Evolutionary conservation across 2,888 invertebrate species (phyloP).

Genomic region (Pandemis corylana): DNA sequence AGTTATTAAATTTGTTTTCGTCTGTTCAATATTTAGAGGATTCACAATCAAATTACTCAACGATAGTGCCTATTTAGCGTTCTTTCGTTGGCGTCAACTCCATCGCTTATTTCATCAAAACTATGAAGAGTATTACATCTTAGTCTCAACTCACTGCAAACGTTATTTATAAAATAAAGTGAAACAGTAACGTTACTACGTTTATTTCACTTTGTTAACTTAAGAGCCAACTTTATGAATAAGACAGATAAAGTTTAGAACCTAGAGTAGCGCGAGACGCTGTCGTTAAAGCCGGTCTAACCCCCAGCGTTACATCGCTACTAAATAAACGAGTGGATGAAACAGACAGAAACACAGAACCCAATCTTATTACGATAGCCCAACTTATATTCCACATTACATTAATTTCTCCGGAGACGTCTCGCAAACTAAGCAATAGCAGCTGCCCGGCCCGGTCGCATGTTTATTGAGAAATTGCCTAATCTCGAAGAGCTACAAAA

Average conservation of each 20-base stretch:
- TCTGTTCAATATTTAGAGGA: too few species aligned
- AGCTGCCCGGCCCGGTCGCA: constrained; percentile 75
- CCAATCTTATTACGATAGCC: constrained; percentile 72
- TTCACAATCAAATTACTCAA: too few species aligned
- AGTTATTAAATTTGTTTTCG: too few species aligned
- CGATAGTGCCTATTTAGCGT: neutral
- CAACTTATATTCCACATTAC: constrained; percentile 78
- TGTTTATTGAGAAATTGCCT: constrained; percentile 83
- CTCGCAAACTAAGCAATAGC: constrained; percentile 77
- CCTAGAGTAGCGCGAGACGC: constrained; percentile 42
- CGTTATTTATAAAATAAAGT: constrained; percentile 26
- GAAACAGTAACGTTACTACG: constrained; percentile 23
- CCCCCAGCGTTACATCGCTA: constrained; percentile 53
- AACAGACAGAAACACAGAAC: constrained; percentile 73
- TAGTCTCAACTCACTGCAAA: neutral
- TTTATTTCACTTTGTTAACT: constrained; percentile 36
- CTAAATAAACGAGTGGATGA: constrained; percentile 67
- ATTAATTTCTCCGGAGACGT: constrained; percentile 83
- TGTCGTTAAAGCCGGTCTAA: constrained; percentile 41
- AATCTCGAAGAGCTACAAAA: constrained; percentile 84
- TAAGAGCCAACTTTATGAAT: constrained; percentile 38
- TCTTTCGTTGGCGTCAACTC: neutral
- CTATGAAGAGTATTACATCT: neutral
- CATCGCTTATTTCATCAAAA: neutral
- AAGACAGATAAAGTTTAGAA: constrained; percentile 40